These are phyloP conservation scores for Capromys pilorides DNA, from an alignment of 2,797 vertebrate species.

Conservation along the genomic window DNA sequence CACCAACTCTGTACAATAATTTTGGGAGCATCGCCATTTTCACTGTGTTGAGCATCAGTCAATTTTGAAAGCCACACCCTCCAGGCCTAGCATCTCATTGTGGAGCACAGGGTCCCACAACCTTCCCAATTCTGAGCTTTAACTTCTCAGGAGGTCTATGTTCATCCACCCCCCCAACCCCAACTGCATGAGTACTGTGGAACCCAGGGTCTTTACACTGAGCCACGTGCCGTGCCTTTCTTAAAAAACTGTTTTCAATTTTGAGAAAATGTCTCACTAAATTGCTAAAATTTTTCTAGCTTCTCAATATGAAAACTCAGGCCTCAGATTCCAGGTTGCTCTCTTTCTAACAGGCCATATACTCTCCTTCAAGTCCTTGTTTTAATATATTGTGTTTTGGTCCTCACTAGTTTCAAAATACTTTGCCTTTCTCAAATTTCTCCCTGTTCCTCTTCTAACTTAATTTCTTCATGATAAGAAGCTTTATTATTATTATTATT, in stretches of 20 bases:
- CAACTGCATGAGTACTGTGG: background rate
- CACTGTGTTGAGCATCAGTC: background rate
- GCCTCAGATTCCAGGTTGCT: background rate
- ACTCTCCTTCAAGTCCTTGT: background rate
- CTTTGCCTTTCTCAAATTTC: background rate
- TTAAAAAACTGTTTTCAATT: background rate
- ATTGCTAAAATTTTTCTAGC: background rate
- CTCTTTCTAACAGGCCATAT: background rate
- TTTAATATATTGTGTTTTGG: background rate
- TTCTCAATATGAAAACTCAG: background rate
- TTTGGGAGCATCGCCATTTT: too few species aligned
- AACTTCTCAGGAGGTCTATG: background rate
- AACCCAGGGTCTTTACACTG: background rate
- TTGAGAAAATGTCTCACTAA: background rate
- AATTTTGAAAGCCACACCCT: background rate
- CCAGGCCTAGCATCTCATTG: background rate
- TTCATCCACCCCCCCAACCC: background rate
- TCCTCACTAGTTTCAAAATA: background rate
- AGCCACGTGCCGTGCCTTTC: background rate
- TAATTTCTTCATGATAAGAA: background rate
- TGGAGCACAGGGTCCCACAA: background rate
- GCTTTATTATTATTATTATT: too few species aligned
- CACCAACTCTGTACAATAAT: too few species aligned
- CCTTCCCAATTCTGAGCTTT: background rate
- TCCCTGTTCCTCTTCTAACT: background rate